Percentiles rank a stretch among this genome's conserved stretches.
Evolutionary conservation across 2,797 vertebrate species (phyloP).

Genomic region (Premnoplex brunnescens): DNA sequence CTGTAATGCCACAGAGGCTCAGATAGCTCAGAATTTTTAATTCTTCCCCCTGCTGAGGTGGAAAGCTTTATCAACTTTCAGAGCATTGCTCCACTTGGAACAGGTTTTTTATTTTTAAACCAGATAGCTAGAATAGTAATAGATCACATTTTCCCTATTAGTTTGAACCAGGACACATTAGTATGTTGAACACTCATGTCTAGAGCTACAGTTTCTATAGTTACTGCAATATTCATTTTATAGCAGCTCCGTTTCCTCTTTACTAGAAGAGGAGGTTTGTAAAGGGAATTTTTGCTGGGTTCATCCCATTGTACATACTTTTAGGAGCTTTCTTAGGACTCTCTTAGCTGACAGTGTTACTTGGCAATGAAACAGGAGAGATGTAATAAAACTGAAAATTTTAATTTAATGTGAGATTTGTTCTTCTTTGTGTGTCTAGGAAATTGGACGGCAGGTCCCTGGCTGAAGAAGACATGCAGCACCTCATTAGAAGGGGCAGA

Average conservation of each 20-base stretch:
- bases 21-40: neutral
- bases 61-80: neutral
- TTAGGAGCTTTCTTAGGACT: neutral
- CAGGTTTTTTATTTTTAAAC: neutral
- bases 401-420: neutral
- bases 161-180: neutral
- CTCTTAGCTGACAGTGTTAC: neutral
- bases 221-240: neutral
- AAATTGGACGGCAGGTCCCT: fast-evolving
- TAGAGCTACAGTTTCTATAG: slow-evolving; percentile 46
- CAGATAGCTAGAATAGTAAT: neutral
- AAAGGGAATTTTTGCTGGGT: neutral
- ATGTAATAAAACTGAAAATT: neutral
- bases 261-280: neutral
- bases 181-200: neutral
- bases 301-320: neutral
- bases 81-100: neutral
- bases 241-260: neutral
- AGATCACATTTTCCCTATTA: neutral
- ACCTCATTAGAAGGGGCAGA: neutral
- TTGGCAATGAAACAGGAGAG: neutral
- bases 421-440: neutral
- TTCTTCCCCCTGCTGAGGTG: neutral
- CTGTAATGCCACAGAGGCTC: neutral
- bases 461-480: neutral